These are phyloP conservation scores for Setipinna tenuifilis DNA, from an alignment of 2,797 vertebrate species.

Conservation along the genomic window DNA sequence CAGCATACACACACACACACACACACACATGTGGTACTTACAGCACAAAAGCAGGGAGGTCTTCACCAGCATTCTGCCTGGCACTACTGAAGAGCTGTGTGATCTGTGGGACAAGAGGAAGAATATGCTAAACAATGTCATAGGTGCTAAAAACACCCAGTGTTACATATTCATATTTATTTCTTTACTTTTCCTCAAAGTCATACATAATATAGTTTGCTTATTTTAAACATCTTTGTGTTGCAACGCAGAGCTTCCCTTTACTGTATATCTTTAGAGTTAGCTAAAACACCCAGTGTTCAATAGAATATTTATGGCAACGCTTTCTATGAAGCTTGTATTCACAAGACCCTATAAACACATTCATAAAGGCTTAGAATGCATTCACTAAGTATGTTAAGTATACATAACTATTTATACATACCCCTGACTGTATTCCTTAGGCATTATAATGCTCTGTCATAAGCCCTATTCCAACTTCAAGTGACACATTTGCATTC, in stretches of 20 bases:
- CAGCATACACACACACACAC: neutral
- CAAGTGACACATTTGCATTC: too few relatives aligned
- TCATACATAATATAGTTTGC: neutral
- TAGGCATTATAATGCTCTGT: too few relatives aligned
- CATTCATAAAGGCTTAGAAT: too few relatives aligned
- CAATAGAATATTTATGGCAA: too few relatives aligned
- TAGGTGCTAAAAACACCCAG: neutral
- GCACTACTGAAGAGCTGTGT: neutral
- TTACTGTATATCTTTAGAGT: conserved; percentile 9
- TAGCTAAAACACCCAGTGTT: neutral
- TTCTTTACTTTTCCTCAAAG: neutral
- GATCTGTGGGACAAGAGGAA: neutral
- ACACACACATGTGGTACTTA: conserved; percentile 2
- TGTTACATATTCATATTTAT: too few relatives aligned
- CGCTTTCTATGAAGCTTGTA: too few relatives aligned
- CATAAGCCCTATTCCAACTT: too few relatives aligned
- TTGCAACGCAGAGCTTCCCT: neutral
- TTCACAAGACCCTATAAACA: too few relatives aligned
- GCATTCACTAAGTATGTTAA: too few relatives aligned
- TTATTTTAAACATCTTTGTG: neutral
- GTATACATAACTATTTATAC: too few relatives aligned
- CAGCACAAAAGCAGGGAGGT: conserved; percentile 8
- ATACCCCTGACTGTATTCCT: too few relatives aligned
- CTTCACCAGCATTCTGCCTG: too few relatives aligned
- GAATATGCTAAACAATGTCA: neutral